Conservation (phyloP, 2,797 vertebrate genomes). For the Bovichtus diacanthus region DNA sequence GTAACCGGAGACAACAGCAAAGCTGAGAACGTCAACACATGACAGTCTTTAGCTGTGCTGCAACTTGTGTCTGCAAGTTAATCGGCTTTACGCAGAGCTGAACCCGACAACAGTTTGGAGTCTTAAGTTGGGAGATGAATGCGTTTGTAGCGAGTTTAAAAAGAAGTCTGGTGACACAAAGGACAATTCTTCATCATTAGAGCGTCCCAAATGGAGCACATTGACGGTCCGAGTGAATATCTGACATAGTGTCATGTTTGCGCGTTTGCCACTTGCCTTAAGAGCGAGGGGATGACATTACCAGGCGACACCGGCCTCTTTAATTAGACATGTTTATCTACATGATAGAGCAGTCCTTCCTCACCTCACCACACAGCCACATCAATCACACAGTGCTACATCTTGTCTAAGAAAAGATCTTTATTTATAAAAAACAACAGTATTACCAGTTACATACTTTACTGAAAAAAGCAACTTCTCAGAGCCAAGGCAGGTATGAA, state of each 20-base stretch:
- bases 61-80: slow-evolving; percentile 1
- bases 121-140: not conserved
- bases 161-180: not conserved
- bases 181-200: slow-evolving; percentile 2
- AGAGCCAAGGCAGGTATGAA: slow-evolving; percentile 87
- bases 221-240: slow-evolving; percentile 22
- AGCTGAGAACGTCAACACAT: slow-evolving; percentile 43
- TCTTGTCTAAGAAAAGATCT: slow-evolving; percentile 84
- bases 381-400: slow-evolving; percentile 49
- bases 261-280: slow-evolving; percentile 25
- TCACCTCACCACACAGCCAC: slow-evolving; percentile 21
- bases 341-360: slow-evolving; percentile 19
- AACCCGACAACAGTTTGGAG: not conserved
- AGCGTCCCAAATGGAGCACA: not conserved
- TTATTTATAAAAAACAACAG: slow-evolving; percentile 87
- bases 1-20: slow-evolving; percentile 42
- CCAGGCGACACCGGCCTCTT: slow-evolving; percentile 36
- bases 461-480: slow-evolving; percentile 86
- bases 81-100: not conserved
- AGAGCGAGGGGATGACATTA: slow-evolving; percentile 51
- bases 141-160: not conserved
- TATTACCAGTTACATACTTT: slow-evolving; percentile 87
- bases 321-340: slow-evolving; percentile 68
- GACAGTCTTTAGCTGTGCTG: slow-evolving; percentile 5
- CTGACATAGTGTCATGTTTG: slow-evolving; percentile 40